phyloP scores from a whole-genome alignment of 2,888 invertebrate species.

The Metopia argyrocephala region DNA sequence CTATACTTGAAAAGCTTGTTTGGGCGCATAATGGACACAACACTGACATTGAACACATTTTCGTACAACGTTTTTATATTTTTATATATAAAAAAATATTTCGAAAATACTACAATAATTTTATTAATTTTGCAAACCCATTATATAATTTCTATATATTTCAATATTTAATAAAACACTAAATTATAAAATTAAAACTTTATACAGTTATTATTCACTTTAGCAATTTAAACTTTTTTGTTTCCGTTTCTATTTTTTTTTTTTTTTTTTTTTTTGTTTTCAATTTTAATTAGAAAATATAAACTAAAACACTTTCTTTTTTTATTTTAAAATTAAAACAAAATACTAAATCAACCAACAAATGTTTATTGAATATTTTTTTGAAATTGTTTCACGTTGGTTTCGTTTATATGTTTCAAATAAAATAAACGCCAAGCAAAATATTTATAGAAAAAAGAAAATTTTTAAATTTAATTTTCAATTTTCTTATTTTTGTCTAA shows the following conservation, averaged over 20 bases:
- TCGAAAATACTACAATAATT: neutral
- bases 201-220: too few species aligned
- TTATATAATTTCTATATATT: conserved; percentile 49
- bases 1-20: conserved; percentile 85
- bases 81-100: neutral
- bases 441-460: conserved; percentile 6
- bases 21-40: conserved; percentile 88
- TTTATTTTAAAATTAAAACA: neutral
- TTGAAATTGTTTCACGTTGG: conserved; percentile 45
- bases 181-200: neutral
- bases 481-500: conserved; percentile 58
- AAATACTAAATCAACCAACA: neutral
- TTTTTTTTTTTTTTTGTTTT: neutral
- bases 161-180: conserved; percentile 34
- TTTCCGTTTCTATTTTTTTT: neutral
- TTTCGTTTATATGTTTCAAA: conserved; percentile 50
- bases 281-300: neutral
- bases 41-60: conserved; percentile 81
- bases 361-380: too few species aligned
- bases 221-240: neutral
- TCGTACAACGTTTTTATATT: neutral
- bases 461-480: conserved; percentile 31
- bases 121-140: conserved; percentile 15
- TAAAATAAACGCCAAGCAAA: conserved; percentile 49
- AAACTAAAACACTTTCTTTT: neutral